phyloP scores from a whole-genome alignment of 2,888 invertebrate genomes.

The Cecidostiba fungosa region DNA sequence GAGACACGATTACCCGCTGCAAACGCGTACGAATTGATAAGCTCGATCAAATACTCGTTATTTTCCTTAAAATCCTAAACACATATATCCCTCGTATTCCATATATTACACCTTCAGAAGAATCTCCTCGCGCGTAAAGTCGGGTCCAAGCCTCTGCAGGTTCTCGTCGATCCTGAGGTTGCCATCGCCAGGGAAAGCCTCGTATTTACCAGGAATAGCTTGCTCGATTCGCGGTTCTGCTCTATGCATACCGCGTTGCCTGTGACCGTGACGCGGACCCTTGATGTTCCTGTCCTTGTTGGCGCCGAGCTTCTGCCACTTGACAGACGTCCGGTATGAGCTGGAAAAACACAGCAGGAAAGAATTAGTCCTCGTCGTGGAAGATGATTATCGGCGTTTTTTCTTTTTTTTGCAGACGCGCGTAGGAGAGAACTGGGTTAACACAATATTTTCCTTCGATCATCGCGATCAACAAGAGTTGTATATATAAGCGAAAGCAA shows the following conservation, averaged over 20 bases:
- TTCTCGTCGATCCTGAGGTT: conserved; percentile 33
- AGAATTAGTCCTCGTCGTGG: not conserved
- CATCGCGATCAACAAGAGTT: too few relatives aligned
- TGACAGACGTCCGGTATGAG: not conserved
- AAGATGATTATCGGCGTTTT: not conserved
- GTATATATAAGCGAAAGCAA: too few relatives aligned
- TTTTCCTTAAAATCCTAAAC: not conserved
- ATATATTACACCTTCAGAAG: conserved; percentile 51
- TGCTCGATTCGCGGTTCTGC: conserved; percentile 23
- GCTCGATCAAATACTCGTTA: not conserved
- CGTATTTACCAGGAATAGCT: conserved; percentile 21
- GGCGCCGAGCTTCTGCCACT: conserved; percentile 23
- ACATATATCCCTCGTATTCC: not conserved
- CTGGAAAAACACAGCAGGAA: not conserved
- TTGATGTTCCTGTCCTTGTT: not conserved
- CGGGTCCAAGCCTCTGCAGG: conserved; percentile 51
- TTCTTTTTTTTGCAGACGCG: not conserved
- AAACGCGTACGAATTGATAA: not conserved
- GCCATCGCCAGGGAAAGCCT: conserved; percentile 41
- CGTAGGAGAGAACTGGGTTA: conserved; percentile 11
- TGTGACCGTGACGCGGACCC: conserved; percentile 17
- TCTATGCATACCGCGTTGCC: not conserved
- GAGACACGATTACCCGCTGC: not conserved
- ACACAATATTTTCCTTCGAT: conserved; percentile 23
- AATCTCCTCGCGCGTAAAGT: conserved; percentile 60